Percentiles rank a stretch among this genome's conserved stretches.
These are phyloP conservation scores for Altica lythri DNA, from an alignment of 2,888 invertebrate genomes.

Conservation along the genomic window DNA sequence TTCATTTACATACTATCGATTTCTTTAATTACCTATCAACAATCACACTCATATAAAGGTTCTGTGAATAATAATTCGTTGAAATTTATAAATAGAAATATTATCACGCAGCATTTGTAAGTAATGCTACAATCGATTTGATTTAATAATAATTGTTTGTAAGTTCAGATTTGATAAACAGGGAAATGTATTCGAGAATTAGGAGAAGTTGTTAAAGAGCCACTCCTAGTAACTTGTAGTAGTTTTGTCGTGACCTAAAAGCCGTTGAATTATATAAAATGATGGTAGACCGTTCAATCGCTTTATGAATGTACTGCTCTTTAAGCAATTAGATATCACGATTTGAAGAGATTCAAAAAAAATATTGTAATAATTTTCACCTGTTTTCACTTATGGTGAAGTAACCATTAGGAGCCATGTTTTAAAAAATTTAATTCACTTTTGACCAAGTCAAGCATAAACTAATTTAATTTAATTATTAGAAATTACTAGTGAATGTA, in stretches of 20 bases:
- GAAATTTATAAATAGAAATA: not conserved
- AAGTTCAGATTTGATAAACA: conserved; percentile 3
- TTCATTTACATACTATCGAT: not conserved
- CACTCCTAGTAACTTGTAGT: conserved; percentile 20
- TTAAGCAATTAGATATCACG: conserved; percentile 33
- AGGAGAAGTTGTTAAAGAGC: conserved; percentile 17
- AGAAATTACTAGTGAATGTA: conserved; percentile 43
- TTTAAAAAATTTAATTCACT: conserved; percentile 39
- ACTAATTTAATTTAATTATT: conserved; percentile 44
- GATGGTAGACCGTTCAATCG: conserved; percentile 30
- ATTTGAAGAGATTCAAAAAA: conserved; percentile 29
- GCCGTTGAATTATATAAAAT: conserved; percentile 32
- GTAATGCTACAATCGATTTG: not conserved
- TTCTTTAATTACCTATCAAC: not conserved
- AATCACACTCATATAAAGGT: not conserved
- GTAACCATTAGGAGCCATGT: conserved; percentile 36
- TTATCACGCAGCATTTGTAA: not conserved
- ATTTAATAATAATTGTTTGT: conserved; percentile 3
- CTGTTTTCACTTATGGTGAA: conserved; percentile 37
- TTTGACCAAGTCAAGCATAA: conserved; percentile 43
- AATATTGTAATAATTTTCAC: conserved; percentile 35
- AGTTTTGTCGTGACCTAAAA: conserved; percentile 28
- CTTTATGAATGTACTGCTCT: conserved; percentile 29
- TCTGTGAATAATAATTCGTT: not conserved
- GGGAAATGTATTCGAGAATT: conserved; percentile 8